Base-by-base conservation (phyloP, 2,797 vertebrate genomes). In the Trematomus bernacchii region DNA sequence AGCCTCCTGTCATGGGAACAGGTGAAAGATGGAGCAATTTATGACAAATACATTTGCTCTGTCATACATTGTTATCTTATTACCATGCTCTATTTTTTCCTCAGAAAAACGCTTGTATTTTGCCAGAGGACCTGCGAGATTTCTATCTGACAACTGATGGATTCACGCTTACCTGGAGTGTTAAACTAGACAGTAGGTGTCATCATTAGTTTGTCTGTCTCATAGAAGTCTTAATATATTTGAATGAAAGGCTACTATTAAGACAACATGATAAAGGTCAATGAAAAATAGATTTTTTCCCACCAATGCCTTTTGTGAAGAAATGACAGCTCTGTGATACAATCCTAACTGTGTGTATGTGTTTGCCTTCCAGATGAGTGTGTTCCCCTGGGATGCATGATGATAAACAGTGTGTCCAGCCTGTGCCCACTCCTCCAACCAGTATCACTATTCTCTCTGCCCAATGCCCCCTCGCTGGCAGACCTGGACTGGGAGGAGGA, bases 61-160 rank as follows among this genome's bases (percentile, higher is more conserved):
- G 37, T 11, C 23, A 19, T 43, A 15, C 12, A n/a, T 7, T 16
- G 13, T 37, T 65, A 9, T 66, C 33, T 12, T 53, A 6, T 66
- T 15, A 68, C 47, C 30, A 2, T 46, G 18, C 37, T 68, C 16
- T 19, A 4, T 76, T 33, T 76, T 21, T 55, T 60, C 51, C 12
- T 27, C 85, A 99, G 98, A 99, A 96, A 93, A 97, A 98, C 76
- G 93, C 92, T 10, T 99, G 98, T 42, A 40, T 93, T 71, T 92
- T 99, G 72, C 97, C 98, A 42, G 97, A 98, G 53, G 98, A 99
- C 91, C 88, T 99, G 70, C 95, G 96, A 92, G 97, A 98, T 87
- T 99, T 99, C 83, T 99, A 98, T 83, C 93, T 98, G 71, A 98
- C 98, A 86, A 97, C 96, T 0, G 97, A 99, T 83, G 97, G 98